Percentiles rank a stretch among this genome's conserved stretches.
These are phyloP conservation scores for Paralvinella palmiformis DNA, from an alignment of 1,140 invertebrate species.

Conservation along the genomic window DNA sequence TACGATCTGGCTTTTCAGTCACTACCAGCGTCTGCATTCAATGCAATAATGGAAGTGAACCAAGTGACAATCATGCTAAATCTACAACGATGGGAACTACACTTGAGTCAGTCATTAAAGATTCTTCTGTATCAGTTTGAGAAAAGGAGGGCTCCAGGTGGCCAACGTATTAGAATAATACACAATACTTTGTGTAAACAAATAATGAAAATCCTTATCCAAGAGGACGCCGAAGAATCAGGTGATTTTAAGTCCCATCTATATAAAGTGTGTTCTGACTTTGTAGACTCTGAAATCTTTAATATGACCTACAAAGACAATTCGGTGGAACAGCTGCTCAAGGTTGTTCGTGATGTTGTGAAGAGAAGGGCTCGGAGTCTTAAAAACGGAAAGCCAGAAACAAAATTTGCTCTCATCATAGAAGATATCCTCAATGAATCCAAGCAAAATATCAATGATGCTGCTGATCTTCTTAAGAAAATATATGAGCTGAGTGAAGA, in stretches of 20 bases:
- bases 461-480: slow-evolving; percentile 19
- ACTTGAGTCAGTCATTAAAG: slow-evolving; percentile 21
- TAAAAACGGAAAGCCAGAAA: slow-evolving; percentile 13
- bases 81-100: slow-evolving; percentile 23
- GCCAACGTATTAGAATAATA: slow-evolving; percentile 20
- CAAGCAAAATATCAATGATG: slow-evolving; percentile 21
- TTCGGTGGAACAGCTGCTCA: slow-evolving; percentile 15
- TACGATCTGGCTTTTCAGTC: slow-evolving; percentile 25
- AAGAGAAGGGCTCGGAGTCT: slow-evolving; percentile 20
- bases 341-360: slow-evolving; percentile 23
- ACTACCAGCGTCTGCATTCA: slow-evolving; percentile 24
- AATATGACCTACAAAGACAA: slow-evolving; percentile 16
- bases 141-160: slow-evolving; percentile 10
- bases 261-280: slow-evolving; percentile 20
- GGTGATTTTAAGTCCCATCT: slow-evolving; percentile 8
- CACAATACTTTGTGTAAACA: slow-evolving; percentile 20
- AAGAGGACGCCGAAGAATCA: neutral
- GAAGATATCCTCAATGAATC: slow-evolving; percentile 19
- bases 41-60: slow-evolving; percentile 18
- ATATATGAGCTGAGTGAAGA: slow-evolving; percentile 23
- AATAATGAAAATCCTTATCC: slow-evolving; percentile 25
- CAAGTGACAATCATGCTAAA: neutral
- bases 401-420: slow-evolving; percentile 25
- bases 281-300: slow-evolving; percentile 9
- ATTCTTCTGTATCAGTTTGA: slow-evolving; percentile 24